These are phyloP conservation scores for Dendropsophus ebraccatus DNA, from an alignment of 2,113 vertebrate genomes.

Conservation along the genomic window DNA sequence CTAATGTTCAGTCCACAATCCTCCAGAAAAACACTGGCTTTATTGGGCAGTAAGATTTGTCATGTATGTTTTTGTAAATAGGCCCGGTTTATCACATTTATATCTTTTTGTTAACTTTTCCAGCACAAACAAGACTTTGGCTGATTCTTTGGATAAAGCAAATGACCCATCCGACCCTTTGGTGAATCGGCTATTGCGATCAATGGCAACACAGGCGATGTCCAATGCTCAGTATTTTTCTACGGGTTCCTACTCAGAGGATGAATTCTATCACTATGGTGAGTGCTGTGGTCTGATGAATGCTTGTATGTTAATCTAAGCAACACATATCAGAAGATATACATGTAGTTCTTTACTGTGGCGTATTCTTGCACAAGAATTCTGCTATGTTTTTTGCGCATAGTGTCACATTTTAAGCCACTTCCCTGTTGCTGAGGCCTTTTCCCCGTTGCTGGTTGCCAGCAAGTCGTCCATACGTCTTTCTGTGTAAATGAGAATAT, in stretches of 20 bases:
- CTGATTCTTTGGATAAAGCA: constrained; percentile 87
- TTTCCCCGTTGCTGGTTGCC: too few relatives aligned
- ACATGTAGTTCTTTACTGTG: too few relatives aligned
- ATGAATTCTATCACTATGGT: constrained; percentile 91
- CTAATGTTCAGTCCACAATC: background rate
- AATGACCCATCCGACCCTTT: constrained; percentile 82
- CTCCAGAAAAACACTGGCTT: background rate
- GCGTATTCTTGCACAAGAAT: too few relatives aligned
- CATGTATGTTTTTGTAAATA: background rate
- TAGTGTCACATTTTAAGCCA: too few relatives aligned
- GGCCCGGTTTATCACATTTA: too few relatives aligned
- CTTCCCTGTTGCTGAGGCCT: too few relatives aligned
- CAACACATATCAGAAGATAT: background rate
- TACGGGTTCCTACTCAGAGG: constrained; percentile 78
- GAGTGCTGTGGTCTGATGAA: background rate
- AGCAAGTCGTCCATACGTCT: too few relatives aligned
- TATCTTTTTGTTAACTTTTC: background rate
- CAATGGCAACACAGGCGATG: constrained; percentile 95
- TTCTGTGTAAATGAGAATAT: too few relatives aligned
- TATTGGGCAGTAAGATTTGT: background rate
- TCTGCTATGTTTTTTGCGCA: too few relatives aligned
- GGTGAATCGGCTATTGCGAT: constrained; percentile 85
- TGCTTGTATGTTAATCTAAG: background rate
- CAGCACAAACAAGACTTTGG: constrained; percentile 92
- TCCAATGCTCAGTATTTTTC: constrained; percentile 93